phyloP scores from a whole-genome alignment of 2,113 vertebrate genomes.

The Butorides virescens region DNA sequence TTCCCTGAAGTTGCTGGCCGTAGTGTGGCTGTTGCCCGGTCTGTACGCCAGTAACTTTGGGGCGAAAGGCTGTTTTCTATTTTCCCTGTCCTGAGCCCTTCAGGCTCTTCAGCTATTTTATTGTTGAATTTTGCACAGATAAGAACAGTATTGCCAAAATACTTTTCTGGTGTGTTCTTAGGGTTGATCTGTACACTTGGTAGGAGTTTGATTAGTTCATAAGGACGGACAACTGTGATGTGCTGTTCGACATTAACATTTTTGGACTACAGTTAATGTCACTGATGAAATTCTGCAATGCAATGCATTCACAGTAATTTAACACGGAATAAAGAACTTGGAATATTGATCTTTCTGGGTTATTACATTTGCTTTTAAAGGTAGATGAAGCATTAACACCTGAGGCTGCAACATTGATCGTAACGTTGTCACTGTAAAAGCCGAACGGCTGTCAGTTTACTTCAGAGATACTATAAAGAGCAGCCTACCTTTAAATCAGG shows the following conservation, averaged over 20 bases:
- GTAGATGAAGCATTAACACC: constrained; percentile 57
- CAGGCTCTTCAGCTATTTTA: background rate
- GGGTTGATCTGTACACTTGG: background rate
- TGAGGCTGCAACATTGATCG: constrained; percentile 32
- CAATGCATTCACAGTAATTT: constrained; percentile 7
- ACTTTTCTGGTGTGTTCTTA: background rate
- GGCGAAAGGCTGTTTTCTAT: background rate
- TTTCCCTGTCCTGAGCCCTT: background rate
- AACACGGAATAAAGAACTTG: constrained; percentile 17
- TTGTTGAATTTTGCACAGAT: background rate
- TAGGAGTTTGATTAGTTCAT: background rate
- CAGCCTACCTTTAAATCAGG: constrained; percentile 31
- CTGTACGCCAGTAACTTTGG: background rate
- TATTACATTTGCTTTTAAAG: constrained; percentile 62
- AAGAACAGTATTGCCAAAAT: background rate
- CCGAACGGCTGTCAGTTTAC: background rate
- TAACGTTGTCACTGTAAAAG: constrained; percentile 11
- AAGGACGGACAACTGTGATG: background rate
- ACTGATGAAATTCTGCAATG: constrained; percentile 21
- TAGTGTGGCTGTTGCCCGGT: background rate
- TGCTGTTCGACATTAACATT: background rate
- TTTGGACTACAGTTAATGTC: background rate
- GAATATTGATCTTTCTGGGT: constrained; percentile 54
- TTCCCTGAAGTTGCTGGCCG: background rate
- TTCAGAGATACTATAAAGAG: constrained; percentile 14